A percentile compares a stretch with the other conserved stretches of the same genome.
Conservation (phyloP, 2,113 vertebrate species). For the Aphelocoma coerulescens region DNA sequence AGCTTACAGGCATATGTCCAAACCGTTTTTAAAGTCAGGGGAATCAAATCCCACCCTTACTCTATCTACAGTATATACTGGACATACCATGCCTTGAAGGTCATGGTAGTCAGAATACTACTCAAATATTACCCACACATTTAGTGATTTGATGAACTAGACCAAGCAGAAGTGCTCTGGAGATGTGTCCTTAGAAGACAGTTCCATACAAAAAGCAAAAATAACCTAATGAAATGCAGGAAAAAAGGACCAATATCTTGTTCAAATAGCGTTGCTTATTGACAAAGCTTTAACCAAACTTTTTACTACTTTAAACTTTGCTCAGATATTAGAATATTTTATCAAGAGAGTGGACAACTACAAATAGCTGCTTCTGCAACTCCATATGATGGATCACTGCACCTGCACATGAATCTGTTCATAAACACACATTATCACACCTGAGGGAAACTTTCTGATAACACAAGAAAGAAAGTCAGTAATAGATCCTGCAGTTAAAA, state of each 20-base stretch:
- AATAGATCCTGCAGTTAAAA: neutral
- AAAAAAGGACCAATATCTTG: neutral
- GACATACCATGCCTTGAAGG: neutral
- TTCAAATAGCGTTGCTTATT: neutral
- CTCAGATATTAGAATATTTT: neutral
- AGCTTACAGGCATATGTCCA: neutral
- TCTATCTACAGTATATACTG: neutral
- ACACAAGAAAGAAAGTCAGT: neutral
- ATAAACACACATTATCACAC: neutral
- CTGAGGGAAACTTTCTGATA: neutral
- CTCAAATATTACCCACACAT: neutral
- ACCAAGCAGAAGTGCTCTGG: neutral
- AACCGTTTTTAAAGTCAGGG: neutral
- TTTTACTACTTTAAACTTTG: neutral
- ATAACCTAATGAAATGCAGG: neutral
- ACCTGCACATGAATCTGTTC: neutral
- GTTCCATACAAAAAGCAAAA: neutral
- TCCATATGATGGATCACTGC: neutral
- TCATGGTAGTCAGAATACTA: neutral
- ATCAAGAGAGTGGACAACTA: neutral
- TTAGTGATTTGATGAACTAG: neutral
- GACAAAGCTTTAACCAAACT: neutral
- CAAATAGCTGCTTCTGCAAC: neutral
- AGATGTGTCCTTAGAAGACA: neutral
- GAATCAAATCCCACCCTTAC: neutral